These are phyloP conservation scores for Nemoura dubitans DNA, from an alignment of 2,888 invertebrate genomes.

Conservation along the genomic window DNA sequence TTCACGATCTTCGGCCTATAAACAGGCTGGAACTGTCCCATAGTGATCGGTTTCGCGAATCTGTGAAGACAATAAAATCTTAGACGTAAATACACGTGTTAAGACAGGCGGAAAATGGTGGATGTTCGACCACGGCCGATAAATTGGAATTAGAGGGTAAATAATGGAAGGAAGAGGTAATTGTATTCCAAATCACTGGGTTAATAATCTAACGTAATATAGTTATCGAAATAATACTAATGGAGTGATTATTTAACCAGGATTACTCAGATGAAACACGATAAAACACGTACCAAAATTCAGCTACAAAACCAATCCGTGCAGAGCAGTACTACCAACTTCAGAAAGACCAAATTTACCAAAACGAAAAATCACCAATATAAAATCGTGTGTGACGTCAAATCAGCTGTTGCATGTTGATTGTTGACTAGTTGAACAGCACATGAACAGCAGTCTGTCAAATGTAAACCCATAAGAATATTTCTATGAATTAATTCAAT, in stretches of 20 bases:
- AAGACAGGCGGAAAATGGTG: background rate
- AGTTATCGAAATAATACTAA: background rate
- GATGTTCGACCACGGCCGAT: background rate
- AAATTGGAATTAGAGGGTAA: background rate
- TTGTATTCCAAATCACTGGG: too few species aligned
- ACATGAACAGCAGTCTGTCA: too few species aligned
- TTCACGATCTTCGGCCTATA: constrained; percentile 92
- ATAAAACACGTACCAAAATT: constrained; percentile 33
- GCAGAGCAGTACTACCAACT: constrained; percentile 5
- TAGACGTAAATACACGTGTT: constrained; percentile 17
- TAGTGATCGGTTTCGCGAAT: constrained; percentile 8
- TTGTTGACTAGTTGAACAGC: background rate
- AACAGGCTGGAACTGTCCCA: constrained; percentile 69
- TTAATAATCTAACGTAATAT: too few species aligned
- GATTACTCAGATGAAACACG: constrained; percentile 14
- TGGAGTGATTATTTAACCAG: background rate
- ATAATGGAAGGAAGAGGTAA: too few species aligned
- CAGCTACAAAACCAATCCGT: background rate
- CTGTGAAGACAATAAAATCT: background rate
- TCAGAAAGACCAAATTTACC: background rate
- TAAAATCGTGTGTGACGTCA: background rate
- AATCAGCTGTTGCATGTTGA: background rate
- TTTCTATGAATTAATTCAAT: too few species aligned
- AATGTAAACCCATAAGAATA: too few species aligned
- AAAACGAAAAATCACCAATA: background rate